Percentiles rank a stretch among this genome's conserved stretches.
phyloP scores from a whole-genome alignment of 2,888 invertebrate genomes.

The Dynastes grantii region DNA sequence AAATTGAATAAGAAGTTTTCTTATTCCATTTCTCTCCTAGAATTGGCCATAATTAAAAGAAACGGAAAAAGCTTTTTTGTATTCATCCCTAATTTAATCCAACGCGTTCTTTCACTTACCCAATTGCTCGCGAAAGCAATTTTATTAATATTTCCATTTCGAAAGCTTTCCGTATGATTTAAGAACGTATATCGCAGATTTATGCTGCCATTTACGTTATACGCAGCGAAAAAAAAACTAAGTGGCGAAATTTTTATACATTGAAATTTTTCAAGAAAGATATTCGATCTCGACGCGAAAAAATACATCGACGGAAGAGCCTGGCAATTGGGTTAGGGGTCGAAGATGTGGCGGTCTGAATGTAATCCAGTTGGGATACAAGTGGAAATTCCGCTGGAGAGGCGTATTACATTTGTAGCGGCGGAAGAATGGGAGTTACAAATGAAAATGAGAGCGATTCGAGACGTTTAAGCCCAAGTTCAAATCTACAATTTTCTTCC shows the following conservation, averaged over 20 bases:
- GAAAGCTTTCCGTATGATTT: constrained; percentile 20
- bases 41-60: too few species aligned
- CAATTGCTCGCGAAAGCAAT: constrained; percentile 54
- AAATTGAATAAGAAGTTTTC: too few species aligned
- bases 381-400: constrained; percentile 19
- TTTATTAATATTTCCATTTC: constrained; percentile 22
- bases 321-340: constrained; percentile 8
- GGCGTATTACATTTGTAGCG: constrained; percentile 20
- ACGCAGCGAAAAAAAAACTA: constrained; percentile 26
- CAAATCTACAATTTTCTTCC: constrained; percentile 25
- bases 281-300: neutral
- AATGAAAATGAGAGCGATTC: constrained; percentile 39
- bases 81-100: too few species aligned
- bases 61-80: too few species aligned
- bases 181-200: constrained; percentile 6
- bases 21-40: too few species aligned
- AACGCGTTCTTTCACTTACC: neutral
- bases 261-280: constrained; percentile 19
- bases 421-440: constrained; percentile 37
- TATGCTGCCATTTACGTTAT: constrained; percentile 26
- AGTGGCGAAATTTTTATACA: constrained; percentile 39
- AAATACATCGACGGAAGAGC: neutral
- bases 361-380: constrained; percentile 35
- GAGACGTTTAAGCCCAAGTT: constrained; percentile 17
- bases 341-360: constrained; percentile 17